phyloP scores from a whole-genome alignment of 1,140 invertebrate species.

The Cataglyphis hispanica region DNA sequence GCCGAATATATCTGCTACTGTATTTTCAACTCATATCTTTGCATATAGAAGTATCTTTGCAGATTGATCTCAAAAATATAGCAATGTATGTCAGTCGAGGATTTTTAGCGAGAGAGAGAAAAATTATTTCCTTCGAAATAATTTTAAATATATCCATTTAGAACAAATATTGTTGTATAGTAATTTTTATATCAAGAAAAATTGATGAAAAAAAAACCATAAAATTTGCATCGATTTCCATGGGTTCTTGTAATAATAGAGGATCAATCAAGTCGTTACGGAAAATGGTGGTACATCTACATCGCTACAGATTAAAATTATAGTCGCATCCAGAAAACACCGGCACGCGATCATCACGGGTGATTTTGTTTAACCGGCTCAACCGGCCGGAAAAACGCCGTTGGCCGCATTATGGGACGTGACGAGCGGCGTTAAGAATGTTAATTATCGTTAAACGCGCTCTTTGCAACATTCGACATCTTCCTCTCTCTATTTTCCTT shows the following conservation, averaged over 20 bases:
- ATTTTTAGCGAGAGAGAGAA: no score
- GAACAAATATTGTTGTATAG: no score
- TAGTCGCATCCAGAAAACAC: not conserved
- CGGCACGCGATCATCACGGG: not conserved
- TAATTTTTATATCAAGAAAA: no score
- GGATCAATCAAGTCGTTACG: not conserved
- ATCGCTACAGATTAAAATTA: not conserved
- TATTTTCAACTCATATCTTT: no score
- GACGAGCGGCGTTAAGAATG: not conserved
- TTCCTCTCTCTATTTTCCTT: not conserved
- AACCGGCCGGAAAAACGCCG: conserved; percentile 5
- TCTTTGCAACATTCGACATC: not conserved
- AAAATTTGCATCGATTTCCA: no score
- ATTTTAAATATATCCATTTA: no score
- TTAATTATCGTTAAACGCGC: not conserved
- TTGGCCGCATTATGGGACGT: not conserved
- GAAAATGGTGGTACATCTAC: not conserved
- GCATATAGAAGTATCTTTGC: no score
- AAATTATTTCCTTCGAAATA: no score
- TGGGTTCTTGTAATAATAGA: not conserved
- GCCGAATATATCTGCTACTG: no score
- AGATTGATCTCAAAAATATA: no score
- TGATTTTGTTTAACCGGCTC: not conserved
- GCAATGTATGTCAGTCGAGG: no score
- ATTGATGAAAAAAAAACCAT: no score